A percentile compares a stretch with the other conserved stretches of the same genome.
These are phyloP conservation scores for Anodontia alba DNA, from an alignment of 2,888 invertebrate genomes.

Conservation along the genomic window DNA sequence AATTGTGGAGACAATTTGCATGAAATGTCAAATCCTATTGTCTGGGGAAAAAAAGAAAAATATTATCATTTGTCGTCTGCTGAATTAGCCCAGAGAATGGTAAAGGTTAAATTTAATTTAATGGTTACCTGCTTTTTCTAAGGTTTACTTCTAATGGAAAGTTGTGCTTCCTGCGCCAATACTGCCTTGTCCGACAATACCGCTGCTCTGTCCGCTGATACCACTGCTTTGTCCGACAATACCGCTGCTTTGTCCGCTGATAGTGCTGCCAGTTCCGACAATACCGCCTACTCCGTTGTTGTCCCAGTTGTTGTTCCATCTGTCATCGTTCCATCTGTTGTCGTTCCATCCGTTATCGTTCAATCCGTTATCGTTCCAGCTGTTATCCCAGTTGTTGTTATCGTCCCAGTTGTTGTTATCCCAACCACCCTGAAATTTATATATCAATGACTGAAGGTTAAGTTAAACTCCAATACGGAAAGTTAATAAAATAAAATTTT, in stretches of 20 bases:
- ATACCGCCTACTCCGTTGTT: conserved; percentile 8
- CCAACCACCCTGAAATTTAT: background rate
- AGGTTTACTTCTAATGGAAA: no score
- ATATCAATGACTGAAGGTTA: no score
- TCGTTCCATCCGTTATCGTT: conserved; percentile 21
- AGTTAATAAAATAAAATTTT: no score
- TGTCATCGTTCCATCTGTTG: background rate
- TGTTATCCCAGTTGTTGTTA: conserved; percentile 2
- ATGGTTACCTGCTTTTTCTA: no score
- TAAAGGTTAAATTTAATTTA: no score
- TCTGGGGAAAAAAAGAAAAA: no score
- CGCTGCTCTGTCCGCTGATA: no score
- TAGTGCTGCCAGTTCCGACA: background rate
- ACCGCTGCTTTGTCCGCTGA: background rate
- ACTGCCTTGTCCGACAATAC: background rate
- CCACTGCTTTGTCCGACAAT: background rate
- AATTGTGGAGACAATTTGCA: no score
- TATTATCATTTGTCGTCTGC: no score
- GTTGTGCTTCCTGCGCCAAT: background rate
- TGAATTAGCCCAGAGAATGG: no score
- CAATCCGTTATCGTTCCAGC: conserved; percentile 2
- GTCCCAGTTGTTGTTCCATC: conserved; percentile 14
- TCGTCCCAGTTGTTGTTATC: background rate
- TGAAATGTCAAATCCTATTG: no score
- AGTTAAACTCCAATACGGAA: no score